Evolutionary conservation across 2,888 invertebrate species (phyloP).

Genomic region (Perizoma affinitatum): DNA sequence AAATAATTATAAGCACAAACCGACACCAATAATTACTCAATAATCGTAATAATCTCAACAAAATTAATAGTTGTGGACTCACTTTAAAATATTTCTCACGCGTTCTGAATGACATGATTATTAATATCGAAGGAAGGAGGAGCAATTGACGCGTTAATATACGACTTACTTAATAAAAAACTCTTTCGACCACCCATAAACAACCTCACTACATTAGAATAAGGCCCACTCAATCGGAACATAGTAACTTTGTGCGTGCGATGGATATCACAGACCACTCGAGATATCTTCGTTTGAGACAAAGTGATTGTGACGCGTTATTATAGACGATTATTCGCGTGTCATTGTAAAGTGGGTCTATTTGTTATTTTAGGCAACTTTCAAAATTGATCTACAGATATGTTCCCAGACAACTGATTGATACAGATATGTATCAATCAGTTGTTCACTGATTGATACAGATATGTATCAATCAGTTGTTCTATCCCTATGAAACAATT

Average conservation of each 20-base stretch:
- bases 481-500: no score
- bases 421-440: no score
- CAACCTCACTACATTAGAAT: constrained; percentile 31
- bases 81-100: constrained; percentile 78
- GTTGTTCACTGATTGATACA: no score
- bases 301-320: constrained; percentile 75
- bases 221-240: constrained; percentile 24
- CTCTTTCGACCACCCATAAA: constrained; percentile 32
- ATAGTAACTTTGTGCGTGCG: constrained; percentile 52
- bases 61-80: constrained; percentile 74
- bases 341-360: constrained; percentile 55
- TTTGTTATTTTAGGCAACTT: constrained; percentile 36
- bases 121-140: constrained; percentile 73
- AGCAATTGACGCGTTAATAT: constrained; percentile 80
- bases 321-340: constrained; percentile 67
- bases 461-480: no score
- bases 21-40: constrained; percentile 74
- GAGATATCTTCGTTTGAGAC: constrained; percentile 69
- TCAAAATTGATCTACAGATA: constrained; percentile 33
- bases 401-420: constrained; percentile 9
- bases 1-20: constrained; percentile 73
- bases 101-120: constrained; percentile 73
- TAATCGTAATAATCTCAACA: constrained; percentile 68
- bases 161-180: constrained; percentile 46
- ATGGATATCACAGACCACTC: constrained; percentile 66